A percentile compares a stretch with the other conserved stretches of the same genome.
Conservation (phyloP, 2,797 vertebrate genomes). For the Trachops cirrhosus region DNA sequence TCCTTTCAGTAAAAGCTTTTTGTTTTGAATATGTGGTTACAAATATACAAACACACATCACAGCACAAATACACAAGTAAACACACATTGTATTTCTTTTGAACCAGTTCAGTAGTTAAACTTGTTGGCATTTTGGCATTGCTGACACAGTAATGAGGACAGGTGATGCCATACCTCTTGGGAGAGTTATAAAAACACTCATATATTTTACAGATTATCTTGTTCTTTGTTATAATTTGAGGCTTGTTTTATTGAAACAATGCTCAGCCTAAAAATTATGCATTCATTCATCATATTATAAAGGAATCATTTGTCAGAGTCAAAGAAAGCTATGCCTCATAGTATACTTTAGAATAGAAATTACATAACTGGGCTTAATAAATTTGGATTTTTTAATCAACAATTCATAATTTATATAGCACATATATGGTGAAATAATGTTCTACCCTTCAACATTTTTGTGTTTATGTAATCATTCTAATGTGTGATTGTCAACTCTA, state of each 20-base stretch:
- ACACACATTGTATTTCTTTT: not conserved
- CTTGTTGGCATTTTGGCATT: not conserved
- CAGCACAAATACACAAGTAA: not conserved
- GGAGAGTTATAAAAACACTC: slow-evolving; percentile 77
- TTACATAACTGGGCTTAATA: not conserved
- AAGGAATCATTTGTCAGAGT: not conserved
- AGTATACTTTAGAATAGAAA: not conserved
- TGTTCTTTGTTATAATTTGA: slow-evolving; percentile 75
- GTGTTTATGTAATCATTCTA: not conserved
- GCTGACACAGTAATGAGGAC: slow-evolving; percentile 68
- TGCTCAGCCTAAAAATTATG: slow-evolving; percentile 57
- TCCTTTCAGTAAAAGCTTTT: not conserved
- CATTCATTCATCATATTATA: not conserved
- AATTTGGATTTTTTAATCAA: slow-evolving; percentile 2
- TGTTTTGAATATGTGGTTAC: not conserved
- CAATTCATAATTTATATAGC: not conserved
- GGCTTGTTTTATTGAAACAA: slow-evolving; percentile 54
- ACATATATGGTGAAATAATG: not conserved
- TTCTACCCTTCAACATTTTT: not conserved
- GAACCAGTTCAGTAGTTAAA: not conserved
- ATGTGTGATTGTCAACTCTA: not conserved
- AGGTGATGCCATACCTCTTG: slow-evolving; percentile 49
- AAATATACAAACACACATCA: not conserved
- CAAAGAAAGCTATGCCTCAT: not conserved
- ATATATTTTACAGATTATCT: slow-evolving; percentile 71